Evolutionary conservation across 2,888 invertebrate species (phyloP).

Genomic region (Agonopterix arenella): DNA sequence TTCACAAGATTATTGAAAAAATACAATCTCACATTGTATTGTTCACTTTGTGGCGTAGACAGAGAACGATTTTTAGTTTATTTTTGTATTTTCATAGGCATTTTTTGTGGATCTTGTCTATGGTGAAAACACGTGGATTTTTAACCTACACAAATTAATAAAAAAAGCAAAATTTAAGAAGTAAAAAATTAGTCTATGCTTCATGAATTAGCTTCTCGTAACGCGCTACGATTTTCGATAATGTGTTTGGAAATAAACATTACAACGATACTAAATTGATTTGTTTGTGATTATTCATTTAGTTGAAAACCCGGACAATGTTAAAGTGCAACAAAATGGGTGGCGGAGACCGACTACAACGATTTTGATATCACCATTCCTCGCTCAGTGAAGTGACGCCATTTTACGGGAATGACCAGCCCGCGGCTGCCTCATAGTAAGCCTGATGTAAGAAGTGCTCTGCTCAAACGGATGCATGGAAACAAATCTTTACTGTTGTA

Average conservation of each 20-base stretch:
- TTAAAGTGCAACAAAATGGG: slow-evolving; percentile 40
- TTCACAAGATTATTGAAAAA: too few relatives aligned
- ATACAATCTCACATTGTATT: too few relatives aligned
- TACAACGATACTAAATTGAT: slow-evolving; percentile 39
- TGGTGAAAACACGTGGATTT: slow-evolving; percentile 48
- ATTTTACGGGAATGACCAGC: slow-evolving; percentile 78
- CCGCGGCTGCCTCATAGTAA: slow-evolving; percentile 71
- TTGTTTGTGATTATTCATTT: slow-evolving; percentile 37
- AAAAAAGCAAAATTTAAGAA: slow-evolving; percentile 41
- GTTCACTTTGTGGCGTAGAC: too few relatives aligned
- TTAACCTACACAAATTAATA: slow-evolving; percentile 15
- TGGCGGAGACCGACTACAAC: slow-evolving; percentile 42
- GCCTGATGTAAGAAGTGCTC: slow-evolving; percentile 70
- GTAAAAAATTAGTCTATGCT: slow-evolving; percentile 53
- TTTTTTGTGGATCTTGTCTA: slow-evolving; percentile 24
- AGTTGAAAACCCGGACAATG: slow-evolving; percentile 45
- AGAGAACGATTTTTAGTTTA: too few relatives aligned
- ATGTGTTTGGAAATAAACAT: slow-evolving; percentile 74
- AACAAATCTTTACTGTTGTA: slow-evolving; percentile 67
- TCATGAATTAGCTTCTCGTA: slow-evolving; percentile 68
- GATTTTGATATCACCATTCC: slow-evolving; percentile 66
- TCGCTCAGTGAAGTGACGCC: slow-evolving; percentile 74
- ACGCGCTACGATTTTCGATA: slow-evolving; percentile 59
- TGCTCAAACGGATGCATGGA: slow-evolving; percentile 69
- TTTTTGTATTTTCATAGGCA: too few relatives aligned